Evolutionary conservation across 2,888 invertebrate species (phyloP), one percentile per base, ranked within the genome.

Genomic region (Drosophila basisetae): DNA sequence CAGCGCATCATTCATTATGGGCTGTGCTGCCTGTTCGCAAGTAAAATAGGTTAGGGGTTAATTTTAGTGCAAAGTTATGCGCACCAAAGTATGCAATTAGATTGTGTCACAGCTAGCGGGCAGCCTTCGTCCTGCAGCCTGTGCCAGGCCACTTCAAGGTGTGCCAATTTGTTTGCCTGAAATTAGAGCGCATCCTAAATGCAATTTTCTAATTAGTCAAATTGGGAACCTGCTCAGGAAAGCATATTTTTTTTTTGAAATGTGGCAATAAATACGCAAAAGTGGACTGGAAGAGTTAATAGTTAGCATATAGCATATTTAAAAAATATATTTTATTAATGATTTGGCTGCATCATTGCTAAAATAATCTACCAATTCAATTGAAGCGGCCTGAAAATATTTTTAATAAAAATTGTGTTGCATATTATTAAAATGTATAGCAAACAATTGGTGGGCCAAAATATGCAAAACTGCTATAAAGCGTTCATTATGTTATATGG

Each of bases 11-110:
- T 89, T 87, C 86, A 86, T 89, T 79, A 91, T 89, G 82, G 73
- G 56, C 73, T 68, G 54, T 64, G n/a, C 31, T 55, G 70, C 72
- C 70, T 43, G 74, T 75, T 62, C 59, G 64, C 76, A 80, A 52
- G 18, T 28, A 89, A 91, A 85, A 89, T 84, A 84, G 90, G 90
- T 91, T 91, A 91, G 81, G 80, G 91, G 83, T 89, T 91, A 87
- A 91, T 91, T 91, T 91, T 64, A 85, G 91, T 89, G 91, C 90
- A 82, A 87, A 89, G 88, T 91, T 90, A 91, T 90, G 84, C 91
- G 84, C 80, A 77, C 70, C 76, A 87, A 91, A 88, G 90, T 91
- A 88, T 91, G 86, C 86, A 87, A 87, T 87, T 87, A 87, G 85
- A 91, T 91, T 91, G 80, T 74, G 89, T 66, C 72, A 73, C 73